Base-by-base conservation (phyloP, 2,797 vertebrate species). In the Muraenolepis orangiensis region DNA sequence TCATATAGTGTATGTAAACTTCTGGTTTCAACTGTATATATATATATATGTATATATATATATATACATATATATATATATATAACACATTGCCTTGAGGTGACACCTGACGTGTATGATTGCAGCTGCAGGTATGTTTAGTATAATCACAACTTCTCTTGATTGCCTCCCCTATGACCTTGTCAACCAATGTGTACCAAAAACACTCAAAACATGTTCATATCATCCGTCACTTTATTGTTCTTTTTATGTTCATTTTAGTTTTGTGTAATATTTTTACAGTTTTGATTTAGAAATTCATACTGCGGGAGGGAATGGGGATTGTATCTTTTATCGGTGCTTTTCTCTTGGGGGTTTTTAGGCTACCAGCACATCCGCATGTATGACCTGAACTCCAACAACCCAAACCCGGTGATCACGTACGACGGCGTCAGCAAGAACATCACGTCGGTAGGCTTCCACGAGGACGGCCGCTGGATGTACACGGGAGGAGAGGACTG, bases 321-420 rank as follows among this genome's bases (percentile, higher is more conserved):
- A n/a, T n/a, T n/a, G n/a, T n/a, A 66, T 0, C 28, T 4, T 10
- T 12, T 28, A 8, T 30, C 29, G 18, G 66, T 30, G 26, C 12
- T 67, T 30, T 1, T 26, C 14, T 77, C 6, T 74, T n/a, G n/a
- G n/a, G 32, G 75, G 14, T 69, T 69, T 81, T 51, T 79, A 99
- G 98, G 98, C 75, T 99, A 99, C 86, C 98, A 99, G 81, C 98
- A 99, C 86, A 99, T 99, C 83, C 96, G 98, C 66, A 99, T 99
- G 98, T 99, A 99, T 32, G 98, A 99, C 83, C 91, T 99, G 85
- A 99, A 99, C 90, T 99, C 98, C 80, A 99, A 99, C 89, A 99
- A 99, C 88, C 98, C 98, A 70, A 99, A 99, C 88, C 98, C 98
- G 0, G 95, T 99, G 46, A 99, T 99, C 81, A 99, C 98, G 88